phyloP scores from a whole-genome alignment of 2,113 vertebrate species.

The Oryctolagus cuniculus region mOryCun1.1 NC_091434.1:3518501-3519000 shows the following conservation, averaged over 20 bases:
- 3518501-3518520: fast-evolving
- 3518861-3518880: fast-evolving
- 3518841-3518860: too few relatives aligned
- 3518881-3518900: background rate
- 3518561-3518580: background rate
- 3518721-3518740: fast-evolving
- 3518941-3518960: fast-evolving
- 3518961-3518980: background rate
- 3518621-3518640: fast-evolving
- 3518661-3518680: background rate
- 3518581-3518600: background rate
- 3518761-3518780: fast-evolving
- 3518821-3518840: fast-evolving
- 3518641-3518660: background rate
- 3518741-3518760: fast-evolving
- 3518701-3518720: fast-evolving
- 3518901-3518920: background rate
- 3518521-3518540: background rate
- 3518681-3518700: too few relatives aligned
- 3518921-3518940: background rate
- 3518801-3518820: background rate
- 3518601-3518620: too few relatives aligned
- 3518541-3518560: background rate
- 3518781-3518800: fast-evolving
- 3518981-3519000: background rate